Conservation (phyloP, 2,113 vertebrate species). For the Raja brachyura region DNA sequence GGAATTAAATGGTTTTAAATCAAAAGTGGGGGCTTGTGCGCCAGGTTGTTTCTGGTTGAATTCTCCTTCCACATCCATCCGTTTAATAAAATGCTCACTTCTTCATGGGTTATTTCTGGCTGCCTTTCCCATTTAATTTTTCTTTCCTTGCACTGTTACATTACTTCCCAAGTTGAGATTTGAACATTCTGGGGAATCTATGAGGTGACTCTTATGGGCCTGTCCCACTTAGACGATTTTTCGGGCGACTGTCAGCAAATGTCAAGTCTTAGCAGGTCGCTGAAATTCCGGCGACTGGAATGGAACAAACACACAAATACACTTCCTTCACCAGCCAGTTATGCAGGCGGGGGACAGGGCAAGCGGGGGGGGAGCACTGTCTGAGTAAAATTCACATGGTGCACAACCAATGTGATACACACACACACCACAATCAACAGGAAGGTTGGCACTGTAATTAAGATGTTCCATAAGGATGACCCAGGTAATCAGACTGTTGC, state of each 20-base stretch:
- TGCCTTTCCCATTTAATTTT: not conserved
- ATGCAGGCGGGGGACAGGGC: too few species aligned
- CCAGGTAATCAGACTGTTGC: not conserved
- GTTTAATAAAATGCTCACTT: not conserved
- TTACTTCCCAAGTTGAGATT: not conserved
- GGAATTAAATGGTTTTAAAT: not conserved
- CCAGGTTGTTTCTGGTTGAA: not conserved
- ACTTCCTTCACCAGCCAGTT: too few species aligned
- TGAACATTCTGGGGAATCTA: not conserved
- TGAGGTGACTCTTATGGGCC: not conserved
- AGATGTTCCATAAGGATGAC: not conserved
- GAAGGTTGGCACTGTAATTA: too few species aligned
- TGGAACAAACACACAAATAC: too few species aligned
- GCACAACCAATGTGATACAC: too few species aligned
- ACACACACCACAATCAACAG: too few species aligned
- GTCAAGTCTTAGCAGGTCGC: too few species aligned
- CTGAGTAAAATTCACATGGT: too few species aligned
- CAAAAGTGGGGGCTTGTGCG: not conserved
- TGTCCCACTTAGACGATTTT: too few species aligned
- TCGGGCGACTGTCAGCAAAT: too few species aligned
- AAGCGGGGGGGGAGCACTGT: too few species aligned
- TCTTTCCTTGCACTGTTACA: not conserved
- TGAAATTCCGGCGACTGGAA: too few species aligned
- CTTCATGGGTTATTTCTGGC: not conserved
- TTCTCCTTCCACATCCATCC: not conserved